Conservation (phyloP, 1,140 invertebrate species). For the Proales similis region DNA sequence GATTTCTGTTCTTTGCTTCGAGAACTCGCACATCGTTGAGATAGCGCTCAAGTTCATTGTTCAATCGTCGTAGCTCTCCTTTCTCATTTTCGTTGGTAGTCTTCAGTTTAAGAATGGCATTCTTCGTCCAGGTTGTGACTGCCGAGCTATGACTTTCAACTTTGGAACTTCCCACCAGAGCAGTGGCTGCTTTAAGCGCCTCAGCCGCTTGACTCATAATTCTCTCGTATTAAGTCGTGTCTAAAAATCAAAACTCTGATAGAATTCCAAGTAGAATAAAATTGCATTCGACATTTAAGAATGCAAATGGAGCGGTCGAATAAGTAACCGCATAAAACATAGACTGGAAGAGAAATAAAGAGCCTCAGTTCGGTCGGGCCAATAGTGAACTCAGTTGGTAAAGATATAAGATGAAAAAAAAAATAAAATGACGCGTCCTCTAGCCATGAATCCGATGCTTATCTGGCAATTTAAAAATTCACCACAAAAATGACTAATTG, state of each 20-base stretch:
- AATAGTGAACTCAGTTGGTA: too few relatives aligned
- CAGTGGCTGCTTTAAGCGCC: constrained; percentile 14
- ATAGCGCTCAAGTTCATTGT: constrained; percentile 12
- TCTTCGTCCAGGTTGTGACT: constrained; percentile 20
- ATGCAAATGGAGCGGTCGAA: too few relatives aligned
- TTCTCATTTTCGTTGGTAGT: constrained; percentile 22
- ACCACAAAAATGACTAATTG: too few relatives aligned
- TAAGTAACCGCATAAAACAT: too few relatives aligned
- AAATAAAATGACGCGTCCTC: too few relatives aligned
- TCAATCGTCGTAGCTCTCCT: constrained; percentile 18
- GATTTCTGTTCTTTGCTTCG: constrained; percentile 14
- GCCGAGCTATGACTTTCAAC: constrained; percentile 4
- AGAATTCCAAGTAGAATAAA: too few relatives aligned
- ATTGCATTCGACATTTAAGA: too few relatives aligned
- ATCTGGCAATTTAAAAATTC: too few relatives aligned
- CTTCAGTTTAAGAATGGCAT: constrained; percentile 25
- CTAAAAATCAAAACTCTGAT: constrained; percentile 1
- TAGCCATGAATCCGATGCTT: too few relatives aligned
- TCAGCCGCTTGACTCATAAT: constrained; percentile 22
- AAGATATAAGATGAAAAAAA: too few relatives aligned
- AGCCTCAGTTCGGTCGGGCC: too few relatives aligned
- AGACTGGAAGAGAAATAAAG: too few relatives aligned
- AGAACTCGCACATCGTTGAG: constrained; percentile 21
- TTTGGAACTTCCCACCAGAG: neutral
- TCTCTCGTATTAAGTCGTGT: neutral